Conservation (phyloP, 2,797 vertebrate genomes). For the Etheostoma nigrum region DNA sequence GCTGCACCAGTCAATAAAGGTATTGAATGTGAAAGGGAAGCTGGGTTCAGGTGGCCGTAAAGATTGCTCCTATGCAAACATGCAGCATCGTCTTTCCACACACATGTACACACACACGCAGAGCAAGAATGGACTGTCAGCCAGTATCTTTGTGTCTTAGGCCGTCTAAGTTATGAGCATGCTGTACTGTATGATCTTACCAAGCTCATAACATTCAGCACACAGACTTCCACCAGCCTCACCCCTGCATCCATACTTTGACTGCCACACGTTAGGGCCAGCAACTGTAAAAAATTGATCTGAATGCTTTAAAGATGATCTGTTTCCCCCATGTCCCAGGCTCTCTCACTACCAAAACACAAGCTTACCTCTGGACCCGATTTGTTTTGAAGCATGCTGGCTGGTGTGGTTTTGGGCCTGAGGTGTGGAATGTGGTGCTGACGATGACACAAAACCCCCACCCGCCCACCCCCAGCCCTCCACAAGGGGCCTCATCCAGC, state of each 20-base stretch:
- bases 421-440: slow-evolving; percentile 72
- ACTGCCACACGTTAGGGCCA: slow-evolving; percentile 47
- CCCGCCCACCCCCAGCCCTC: slow-evolving; percentile 7
- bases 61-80: slow-evolving; percentile 68
- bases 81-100: slow-evolving; percentile 57
- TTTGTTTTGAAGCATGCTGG: slow-evolving; percentile 47
- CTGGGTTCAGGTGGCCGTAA: slow-evolving; percentile 70
- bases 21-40: slow-evolving; percentile 72
- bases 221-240: slow-evolving; percentile 33
- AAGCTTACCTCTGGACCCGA: slow-evolving; percentile 23
- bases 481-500: slow-evolving; percentile 73
- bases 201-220: slow-evolving; percentile 45
- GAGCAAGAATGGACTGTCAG: slow-evolving; percentile 40
- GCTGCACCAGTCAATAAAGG: slow-evolving; percentile 67
- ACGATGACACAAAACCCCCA: slow-evolving; percentile 56
- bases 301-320: slow-evolving; percentile 67
- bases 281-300: slow-evolving; percentile 52
- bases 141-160: slow-evolving; percentile 51
- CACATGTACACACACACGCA: slow-evolving; percentile 36
- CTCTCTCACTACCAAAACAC: slow-evolving; percentile 17
- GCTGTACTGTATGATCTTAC: slow-evolving; percentile 51
- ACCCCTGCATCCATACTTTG: slow-evolving; percentile 54
- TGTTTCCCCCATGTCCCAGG: slow-evolving; percentile 19
- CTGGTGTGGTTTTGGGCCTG: slow-evolving; percentile 54
- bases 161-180: slow-evolving; percentile 35